Conservation (phyloP, 2,888 invertebrate species). For the Gibbula magus region DNA sequence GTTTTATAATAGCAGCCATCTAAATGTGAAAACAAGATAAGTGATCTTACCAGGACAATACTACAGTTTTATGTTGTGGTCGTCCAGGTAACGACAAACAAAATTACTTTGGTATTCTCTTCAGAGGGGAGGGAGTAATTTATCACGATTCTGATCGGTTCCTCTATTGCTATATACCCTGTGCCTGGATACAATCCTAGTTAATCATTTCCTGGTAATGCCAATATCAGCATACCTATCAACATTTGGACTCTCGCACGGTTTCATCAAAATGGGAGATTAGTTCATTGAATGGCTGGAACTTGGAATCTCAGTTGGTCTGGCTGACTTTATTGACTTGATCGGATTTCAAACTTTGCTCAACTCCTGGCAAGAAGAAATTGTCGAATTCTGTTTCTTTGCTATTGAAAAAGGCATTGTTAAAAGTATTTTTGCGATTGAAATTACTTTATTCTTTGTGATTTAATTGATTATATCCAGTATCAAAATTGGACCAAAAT, state of each 20-base stretch:
- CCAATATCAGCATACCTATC: not conserved
- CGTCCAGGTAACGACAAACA: not conserved
- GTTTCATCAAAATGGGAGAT: not conserved
- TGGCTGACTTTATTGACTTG: too few relatives aligned
- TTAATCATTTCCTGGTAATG: not conserved
- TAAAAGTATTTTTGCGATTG: too few relatives aligned
- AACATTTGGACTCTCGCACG: not conserved
- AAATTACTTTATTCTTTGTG: too few relatives aligned
- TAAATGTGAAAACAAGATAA: not conserved
- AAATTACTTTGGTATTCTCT: not conserved
- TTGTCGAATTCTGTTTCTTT: too few relatives aligned
- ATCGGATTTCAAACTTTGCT: too few relatives aligned
- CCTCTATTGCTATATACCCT: not conserved
- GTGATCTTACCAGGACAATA: not conserved
- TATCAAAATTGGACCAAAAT: too few relatives aligned
- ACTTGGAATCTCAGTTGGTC: too few relatives aligned
- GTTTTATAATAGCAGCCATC: not conserved
- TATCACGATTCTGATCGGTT: not conserved
- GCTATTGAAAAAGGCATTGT: too few relatives aligned
- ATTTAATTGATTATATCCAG: too few relatives aligned
- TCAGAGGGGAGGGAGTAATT: not conserved
- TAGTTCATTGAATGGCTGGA: not conserved
- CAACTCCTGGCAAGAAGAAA: too few relatives aligned
- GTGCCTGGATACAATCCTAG: not conserved
- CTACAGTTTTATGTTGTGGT: not conserved